These are phyloP conservation scores for Limanda limanda DNA, from an alignment of 2,113 vertebrate genomes.

Conservation along the genomic window DNA sequence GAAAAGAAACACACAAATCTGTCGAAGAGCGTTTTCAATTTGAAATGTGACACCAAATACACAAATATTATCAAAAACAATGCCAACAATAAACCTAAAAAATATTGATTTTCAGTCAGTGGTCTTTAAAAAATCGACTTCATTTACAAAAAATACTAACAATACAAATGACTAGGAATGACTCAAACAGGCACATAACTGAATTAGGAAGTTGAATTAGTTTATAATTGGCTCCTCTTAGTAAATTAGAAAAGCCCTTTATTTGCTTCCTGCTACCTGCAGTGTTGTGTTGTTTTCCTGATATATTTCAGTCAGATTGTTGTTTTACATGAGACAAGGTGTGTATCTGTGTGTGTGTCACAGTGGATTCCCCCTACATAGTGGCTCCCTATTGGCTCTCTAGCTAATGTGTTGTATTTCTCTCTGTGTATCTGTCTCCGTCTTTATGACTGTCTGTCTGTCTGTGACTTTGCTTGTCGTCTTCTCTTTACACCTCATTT, in stretches of 20 bases:
- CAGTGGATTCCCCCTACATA: slow-evolving; percentile 71
- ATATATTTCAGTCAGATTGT: slow-evolving; percentile 17
- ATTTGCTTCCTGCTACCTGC: not conserved
- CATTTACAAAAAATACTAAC: no score
- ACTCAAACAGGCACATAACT: no score
- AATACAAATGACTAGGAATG: no score
- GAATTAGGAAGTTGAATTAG: no score
- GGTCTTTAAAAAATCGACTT: no score
- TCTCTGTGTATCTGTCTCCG: slow-evolving; percentile 78
- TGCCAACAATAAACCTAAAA: no score
- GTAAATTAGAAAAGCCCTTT: not conserved
- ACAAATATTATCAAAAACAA: no score
- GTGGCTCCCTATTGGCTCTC: slow-evolving; percentile 73
- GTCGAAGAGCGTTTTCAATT: no score
- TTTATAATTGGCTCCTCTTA: not conserved
- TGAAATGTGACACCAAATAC: no score
- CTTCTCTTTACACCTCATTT: not conserved
- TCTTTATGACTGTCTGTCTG: slow-evolving; percentile 73
- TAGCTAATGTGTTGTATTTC: slow-evolving; percentile 83
- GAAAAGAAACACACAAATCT: no score
- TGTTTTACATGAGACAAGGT: slow-evolving; percentile 25
- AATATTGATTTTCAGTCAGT: no score
- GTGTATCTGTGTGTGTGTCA: slow-evolving; percentile 72
- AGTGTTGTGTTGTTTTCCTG: slow-evolving; percentile 3
- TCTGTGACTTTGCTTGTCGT: slow-evolving; percentile 42